These are phyloP conservation scores for Bufo bufo DNA, from an alignment of 2,113 vertebrate genomes.

Conservation along the genomic window DNA sequence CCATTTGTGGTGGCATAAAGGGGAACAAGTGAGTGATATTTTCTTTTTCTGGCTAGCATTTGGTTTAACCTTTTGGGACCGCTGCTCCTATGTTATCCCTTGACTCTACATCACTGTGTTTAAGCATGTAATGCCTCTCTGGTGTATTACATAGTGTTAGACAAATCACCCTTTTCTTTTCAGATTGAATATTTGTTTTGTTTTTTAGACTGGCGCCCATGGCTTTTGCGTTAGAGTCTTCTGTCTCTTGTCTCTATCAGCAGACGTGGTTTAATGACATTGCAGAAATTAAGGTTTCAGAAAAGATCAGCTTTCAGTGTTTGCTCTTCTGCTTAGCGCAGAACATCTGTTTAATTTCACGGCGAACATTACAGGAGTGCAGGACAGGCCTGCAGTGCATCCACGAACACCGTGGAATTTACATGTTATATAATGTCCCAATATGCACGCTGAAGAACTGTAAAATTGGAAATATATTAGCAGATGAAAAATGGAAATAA, in stretches of 20 bases:
- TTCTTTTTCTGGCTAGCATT: too few relatives aligned
- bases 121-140: background rate
- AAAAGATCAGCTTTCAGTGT: conserved; percentile 3
- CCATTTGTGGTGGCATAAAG: too few relatives aligned
- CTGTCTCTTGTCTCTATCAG: conserved; percentile 25
- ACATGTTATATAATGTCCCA: background rate
- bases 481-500: too few relatives aligned
- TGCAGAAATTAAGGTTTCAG: conserved; percentile 9
- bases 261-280: conserved; percentile 5
- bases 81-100: too few relatives aligned
- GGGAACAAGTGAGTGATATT: too few relatives aligned
- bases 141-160: background rate
- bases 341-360: conserved; percentile 39
- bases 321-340: conserved; percentile 23
- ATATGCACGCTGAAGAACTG: too few relatives aligned
- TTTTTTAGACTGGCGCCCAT: conserved; percentile 5
- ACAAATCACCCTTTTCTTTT: background rate
- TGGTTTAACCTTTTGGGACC: too few relatives aligned
- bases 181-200: background rate
- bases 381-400: background rate
- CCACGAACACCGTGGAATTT: background rate
- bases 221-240: background rate
- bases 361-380: conserved; percentile 13
- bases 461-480: background rate
- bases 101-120: too few relatives aligned